Evolutionary conservation across 2,888 invertebrate genomes (phyloP).

Genomic region (Campoletis raptor): DNA sequence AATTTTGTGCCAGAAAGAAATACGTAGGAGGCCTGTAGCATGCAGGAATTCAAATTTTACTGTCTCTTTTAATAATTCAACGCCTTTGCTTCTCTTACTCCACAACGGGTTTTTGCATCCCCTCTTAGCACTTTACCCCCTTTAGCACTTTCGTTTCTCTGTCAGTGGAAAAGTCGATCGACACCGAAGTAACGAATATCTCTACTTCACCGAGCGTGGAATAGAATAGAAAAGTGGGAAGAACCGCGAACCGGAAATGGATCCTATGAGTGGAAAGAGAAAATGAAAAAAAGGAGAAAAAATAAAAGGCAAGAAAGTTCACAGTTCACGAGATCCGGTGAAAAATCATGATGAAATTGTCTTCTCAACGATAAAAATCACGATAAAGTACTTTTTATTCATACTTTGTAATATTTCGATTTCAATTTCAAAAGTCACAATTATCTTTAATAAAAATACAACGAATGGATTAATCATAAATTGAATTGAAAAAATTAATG

Average conservation of each 20-base stretch:
- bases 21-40: constrained; percentile 33
- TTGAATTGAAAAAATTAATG: background rate
- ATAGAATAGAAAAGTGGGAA: constrained; percentile 42
- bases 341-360: constrained; percentile 44
- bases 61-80: constrained; percentile 64
- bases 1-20: background rate
- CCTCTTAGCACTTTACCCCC: background rate
- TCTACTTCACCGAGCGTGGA: constrained; percentile 26
- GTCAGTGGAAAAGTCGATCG: constrained; percentile 42
- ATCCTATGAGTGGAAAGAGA: constrained; percentile 25
- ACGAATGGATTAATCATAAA: background rate
- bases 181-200: constrained; percentile 57
- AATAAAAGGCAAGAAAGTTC: background rate
- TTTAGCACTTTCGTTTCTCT: constrained; percentile 14
- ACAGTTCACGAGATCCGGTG: constrained; percentile 40
- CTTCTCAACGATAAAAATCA: constrained; percentile 38
- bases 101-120: constrained; percentile 28
- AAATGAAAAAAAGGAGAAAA: background rate
- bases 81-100: constrained; percentile 17
- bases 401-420: background rate
- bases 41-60: constrained; percentile 43
- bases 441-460: background rate
- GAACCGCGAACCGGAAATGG: constrained; percentile 42
- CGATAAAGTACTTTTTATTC: constrained; percentile 7
- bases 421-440: background rate